phyloP scores from a whole-genome alignment of 1,140 invertebrate species.

The Diabrotica virgifera region DNA sequence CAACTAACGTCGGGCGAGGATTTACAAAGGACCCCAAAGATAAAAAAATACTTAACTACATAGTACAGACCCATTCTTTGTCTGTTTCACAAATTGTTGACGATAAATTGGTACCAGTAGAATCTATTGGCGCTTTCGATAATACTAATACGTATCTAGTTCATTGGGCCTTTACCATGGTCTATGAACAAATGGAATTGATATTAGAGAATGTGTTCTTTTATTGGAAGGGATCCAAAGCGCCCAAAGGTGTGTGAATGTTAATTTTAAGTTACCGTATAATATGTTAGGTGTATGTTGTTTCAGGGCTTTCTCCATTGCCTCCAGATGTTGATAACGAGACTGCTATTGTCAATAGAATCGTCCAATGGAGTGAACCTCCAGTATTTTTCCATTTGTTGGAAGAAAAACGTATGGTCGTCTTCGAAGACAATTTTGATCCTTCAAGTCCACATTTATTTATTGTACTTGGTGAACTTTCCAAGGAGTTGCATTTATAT shows the following conservation, averaged over 20 bases:
- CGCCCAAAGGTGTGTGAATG: slow-evolving; percentile 19
- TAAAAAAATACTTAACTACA: slow-evolving; percentile 16
- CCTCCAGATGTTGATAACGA: slow-evolving; percentile 29
- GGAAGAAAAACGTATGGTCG: slow-evolving; percentile 16
- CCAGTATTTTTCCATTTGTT: slow-evolving; percentile 32
- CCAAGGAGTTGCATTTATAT: slow-evolving; percentile 33
- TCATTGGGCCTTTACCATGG: slow-evolving; percentile 29
- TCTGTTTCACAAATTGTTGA: slow-evolving; percentile 29
- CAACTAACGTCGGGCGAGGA: slow-evolving; percentile 15
- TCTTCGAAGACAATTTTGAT: slow-evolving; percentile 28
- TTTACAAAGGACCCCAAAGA: not conserved
- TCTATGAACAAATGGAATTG: slow-evolving; percentile 15
- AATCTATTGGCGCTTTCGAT: slow-evolving; percentile 22
- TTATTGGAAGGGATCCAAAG: slow-evolving; percentile 31
- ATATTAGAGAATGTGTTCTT: slow-evolving; percentile 24
- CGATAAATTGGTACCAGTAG: slow-evolving; percentile 19
- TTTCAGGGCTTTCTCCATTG: slow-evolving; percentile 25
- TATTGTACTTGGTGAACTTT: slow-evolving; percentile 31
- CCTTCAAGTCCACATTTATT: slow-evolving; percentile 22
- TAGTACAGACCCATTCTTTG: slow-evolving; percentile 22
- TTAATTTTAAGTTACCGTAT: not conserved
- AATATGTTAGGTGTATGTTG: too few relatives aligned
- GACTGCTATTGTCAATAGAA: slow-evolving; percentile 29
- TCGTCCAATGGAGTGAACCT: slow-evolving; percentile 35
- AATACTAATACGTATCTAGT: slow-evolving; percentile 27